phyloP scores from a whole-genome alignment of 2,113 vertebrate species.

The Solea solea region DNA sequence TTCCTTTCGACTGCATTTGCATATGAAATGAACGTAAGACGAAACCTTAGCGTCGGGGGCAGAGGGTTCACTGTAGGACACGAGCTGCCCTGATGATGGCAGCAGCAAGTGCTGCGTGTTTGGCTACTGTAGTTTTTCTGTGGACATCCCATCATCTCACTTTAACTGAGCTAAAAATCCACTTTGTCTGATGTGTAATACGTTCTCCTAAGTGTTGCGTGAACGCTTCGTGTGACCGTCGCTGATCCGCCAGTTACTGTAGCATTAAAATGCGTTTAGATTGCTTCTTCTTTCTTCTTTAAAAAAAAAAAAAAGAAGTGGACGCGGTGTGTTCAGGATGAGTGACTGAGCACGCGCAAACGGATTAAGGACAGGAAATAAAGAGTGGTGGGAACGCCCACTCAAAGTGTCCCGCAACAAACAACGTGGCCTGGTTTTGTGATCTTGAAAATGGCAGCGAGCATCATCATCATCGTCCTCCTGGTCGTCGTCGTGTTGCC shows the following conservation, averaged over 20 bases:
- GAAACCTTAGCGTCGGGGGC: constrained; percentile 58
- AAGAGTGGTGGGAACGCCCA: constrained; percentile 64
- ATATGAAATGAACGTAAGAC: constrained; percentile 80
- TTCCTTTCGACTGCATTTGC: constrained; percentile 71
- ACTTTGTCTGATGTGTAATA: constrained; percentile 7
- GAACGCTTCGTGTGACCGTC: no score
- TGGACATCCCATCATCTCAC: background rate
- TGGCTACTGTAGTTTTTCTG: background rate
- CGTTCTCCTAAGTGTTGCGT: no score
- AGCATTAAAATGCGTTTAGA: no score
- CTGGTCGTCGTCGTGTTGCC: background rate
- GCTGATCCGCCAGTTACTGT: no score
- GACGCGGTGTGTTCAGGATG: constrained; percentile 37
- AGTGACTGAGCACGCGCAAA: constrained; percentile 66
- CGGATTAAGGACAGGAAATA: constrained; percentile 71
- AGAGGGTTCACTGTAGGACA: constrained; percentile 23
- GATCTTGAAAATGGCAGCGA: constrained; percentile 67
- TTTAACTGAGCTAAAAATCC: no score
- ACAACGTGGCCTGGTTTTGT: constrained; percentile 72
- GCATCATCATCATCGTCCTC: constrained; percentile 47
- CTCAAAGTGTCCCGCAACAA: constrained; percentile 45
- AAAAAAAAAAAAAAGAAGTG: no score
- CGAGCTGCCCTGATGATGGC: constrained; percentile 15
- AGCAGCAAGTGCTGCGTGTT: constrained; percentile 33
- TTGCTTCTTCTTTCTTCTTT: no score